Conservation (phyloP, 2,797 vertebrate species). For the Lacerta bilineata region DNA sequence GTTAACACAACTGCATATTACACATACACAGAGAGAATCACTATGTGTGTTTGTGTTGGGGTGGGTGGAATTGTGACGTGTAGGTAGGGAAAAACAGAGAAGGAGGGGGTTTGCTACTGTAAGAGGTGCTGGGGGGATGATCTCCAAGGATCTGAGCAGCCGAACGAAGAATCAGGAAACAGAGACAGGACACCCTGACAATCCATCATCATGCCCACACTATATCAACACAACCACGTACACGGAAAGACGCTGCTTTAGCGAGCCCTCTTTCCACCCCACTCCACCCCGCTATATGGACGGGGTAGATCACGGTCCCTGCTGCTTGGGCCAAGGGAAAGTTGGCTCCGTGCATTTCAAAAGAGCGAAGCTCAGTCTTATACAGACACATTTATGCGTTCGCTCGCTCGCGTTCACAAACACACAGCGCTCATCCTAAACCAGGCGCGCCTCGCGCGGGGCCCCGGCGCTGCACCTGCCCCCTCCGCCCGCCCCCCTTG, state of each 20-base stretch:
- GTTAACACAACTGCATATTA: constrained; percentile 11
- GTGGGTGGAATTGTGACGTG: neutral
- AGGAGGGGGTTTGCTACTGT: neutral
- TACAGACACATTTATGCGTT: neutral
- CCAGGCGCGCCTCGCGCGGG: neutral
- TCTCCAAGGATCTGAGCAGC: neutral
- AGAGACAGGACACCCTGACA: neutral
- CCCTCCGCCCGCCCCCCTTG: neutral
- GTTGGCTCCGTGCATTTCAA: neutral
- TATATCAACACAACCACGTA: neutral
- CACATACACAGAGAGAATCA: neutral
- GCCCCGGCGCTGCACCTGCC: constrained; percentile 4
- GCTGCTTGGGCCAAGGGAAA: neutral
- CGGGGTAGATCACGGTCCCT: neutral
- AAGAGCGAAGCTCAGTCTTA: neutral
- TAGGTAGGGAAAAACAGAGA: neutral
- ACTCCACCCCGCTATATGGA: neutral
- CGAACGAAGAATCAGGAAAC: neutral
- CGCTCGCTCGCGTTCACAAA: neutral
- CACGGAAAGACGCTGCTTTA: neutral
- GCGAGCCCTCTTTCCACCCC: neutral
- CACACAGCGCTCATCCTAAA: neutral
- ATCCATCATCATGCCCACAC: neutral
- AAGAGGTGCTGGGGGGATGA: neutral
- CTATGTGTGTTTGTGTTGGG: neutral